A percentile compares a stretch with the other conserved stretches of the same genome.
Evolutionary conservation across 2,888 invertebrate genomes (phyloP).

Genomic region (Villa cingulata): DNA sequence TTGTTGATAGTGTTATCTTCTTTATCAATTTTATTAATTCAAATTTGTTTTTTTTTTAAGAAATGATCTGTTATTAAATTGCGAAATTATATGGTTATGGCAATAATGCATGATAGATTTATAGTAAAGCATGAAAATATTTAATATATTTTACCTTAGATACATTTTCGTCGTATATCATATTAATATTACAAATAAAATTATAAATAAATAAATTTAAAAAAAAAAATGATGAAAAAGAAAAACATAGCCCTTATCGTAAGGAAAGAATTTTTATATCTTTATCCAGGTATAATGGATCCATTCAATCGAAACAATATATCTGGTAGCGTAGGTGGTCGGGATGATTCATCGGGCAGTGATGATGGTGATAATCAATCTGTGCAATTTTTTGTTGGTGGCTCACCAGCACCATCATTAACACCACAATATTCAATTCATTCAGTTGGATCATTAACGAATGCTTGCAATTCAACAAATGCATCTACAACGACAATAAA

Average conservation of each 20-base stretch:
- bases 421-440: constrained; percentile 9
- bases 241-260: constrained; percentile 20
- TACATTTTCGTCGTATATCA: no score
- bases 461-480: constrained; percentile 3
- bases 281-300: constrained; percentile 28
- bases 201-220: not conserved
- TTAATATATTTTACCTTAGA: no score
- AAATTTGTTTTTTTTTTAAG: no score
- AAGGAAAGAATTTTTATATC: constrained; percentile 26
- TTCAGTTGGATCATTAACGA: constrained; percentile 8
- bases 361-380: constrained; percentile 29
- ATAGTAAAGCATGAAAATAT: no score
- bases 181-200: not conserved
- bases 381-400: constrained; percentile 16
- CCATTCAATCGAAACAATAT: not conserved
- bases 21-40: no score
- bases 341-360: constrained; percentile 30
- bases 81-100: no score
- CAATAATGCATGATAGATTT: no score
- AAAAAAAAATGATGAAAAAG: not conserved
- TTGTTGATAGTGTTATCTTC: no score
- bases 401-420: constrained; percentile 8
- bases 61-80: no score
- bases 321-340: constrained; percentile 19
- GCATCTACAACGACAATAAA: constrained; percentile 4